phyloP scores from a whole-genome alignment of 2,113 vertebrate genomes.

The Sinocyclocheilus grahami region DNA sequence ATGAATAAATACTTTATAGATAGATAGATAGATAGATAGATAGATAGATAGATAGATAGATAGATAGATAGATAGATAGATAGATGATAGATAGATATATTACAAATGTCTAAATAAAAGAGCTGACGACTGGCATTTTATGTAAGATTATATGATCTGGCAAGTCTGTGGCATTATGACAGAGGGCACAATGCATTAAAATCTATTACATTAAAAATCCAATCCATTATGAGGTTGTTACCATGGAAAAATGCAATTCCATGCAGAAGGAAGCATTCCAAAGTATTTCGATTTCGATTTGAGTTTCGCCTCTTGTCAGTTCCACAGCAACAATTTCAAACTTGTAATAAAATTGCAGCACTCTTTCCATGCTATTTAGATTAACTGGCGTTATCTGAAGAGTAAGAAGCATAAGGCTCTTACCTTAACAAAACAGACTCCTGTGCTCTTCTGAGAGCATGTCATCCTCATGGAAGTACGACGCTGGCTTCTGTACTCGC shows the following conservation, averaged over 20 bases:
- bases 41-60: too few species aligned
- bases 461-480: slow-evolving; percentile 54
- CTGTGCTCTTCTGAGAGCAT: slow-evolving; percentile 47
- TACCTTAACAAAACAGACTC: slow-evolving; percentile 55
- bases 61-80: not conserved
- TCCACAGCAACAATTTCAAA: not conserved
- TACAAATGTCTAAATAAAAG: not conserved
- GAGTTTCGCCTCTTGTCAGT: slow-evolving; percentile 10
- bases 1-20: too few species aligned
- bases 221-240: not conserved
- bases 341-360: not conserved
- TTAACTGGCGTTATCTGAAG: not conserved
- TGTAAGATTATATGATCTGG: not conserved
- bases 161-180: slow-evolving; percentile 12
- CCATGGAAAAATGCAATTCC: not conserved
- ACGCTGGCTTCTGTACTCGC: slow-evolving; percentile 47
- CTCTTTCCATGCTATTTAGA: slow-evolving; percentile 9
- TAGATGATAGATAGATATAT: not conserved
- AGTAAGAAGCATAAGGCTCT: slow-evolving; percentile 25
- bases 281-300: not conserved
- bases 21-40: too few species aligned
- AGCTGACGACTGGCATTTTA: slow-evolving; percentile 1
- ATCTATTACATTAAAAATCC: slow-evolving; percentile 3
- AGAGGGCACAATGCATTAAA: not conserved
- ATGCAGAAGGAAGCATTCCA: not conserved